phyloP scores from a whole-genome alignment of 1,140 invertebrate genomes.

The Aphelenchoides fujianensis region DNA sequence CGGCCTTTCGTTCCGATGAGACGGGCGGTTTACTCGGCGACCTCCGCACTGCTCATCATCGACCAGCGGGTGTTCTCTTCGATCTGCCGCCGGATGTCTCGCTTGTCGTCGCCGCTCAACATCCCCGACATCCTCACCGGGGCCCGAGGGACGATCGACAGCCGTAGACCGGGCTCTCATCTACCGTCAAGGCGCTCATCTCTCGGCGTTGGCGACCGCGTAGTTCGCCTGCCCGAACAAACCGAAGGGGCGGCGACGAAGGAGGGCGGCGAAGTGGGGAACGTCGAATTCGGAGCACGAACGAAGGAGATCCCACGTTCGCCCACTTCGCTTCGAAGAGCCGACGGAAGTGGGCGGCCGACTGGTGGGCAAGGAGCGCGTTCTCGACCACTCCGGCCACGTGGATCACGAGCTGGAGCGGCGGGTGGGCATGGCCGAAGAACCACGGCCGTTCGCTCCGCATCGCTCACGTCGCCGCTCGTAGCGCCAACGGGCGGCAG shows the following conservation, averaged over 20 bases:
- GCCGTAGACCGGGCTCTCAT: neutral
- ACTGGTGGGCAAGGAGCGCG: constrained; percentile 16
- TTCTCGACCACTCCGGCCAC: constrained; percentile 35
- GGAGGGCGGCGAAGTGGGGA: constrained; percentile 27
- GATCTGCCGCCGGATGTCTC: constrained; percentile 32
- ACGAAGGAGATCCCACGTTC: constrained; percentile 34
- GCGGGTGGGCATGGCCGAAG: constrained; percentile 23
- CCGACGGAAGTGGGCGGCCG: constrained; percentile 17
- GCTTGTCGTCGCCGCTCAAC: constrained; percentile 24
- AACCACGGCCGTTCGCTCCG: neutral
- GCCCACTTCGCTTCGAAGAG: constrained; percentile 28
- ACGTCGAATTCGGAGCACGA: constrained; percentile 7
- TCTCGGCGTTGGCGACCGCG: constrained; percentile 31
- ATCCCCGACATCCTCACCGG: constrained; percentile 30
- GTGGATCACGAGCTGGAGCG: constrained; percentile 24
- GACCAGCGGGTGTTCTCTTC: constrained; percentile 16
- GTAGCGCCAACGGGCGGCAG: neutral
- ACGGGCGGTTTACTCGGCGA: neutral
- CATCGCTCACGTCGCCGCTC: constrained; percentile 8
- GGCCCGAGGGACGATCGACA: constrained; percentile 22
- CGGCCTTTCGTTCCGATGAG: neutral
- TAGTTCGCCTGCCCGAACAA: constrained; percentile 40
- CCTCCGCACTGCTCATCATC: neutral
- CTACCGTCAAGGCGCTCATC: constrained; percentile 25
- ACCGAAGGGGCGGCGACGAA: constrained; percentile 37